phyloP scores from a whole-genome alignment of 1,140 invertebrate species.

The Penaeus vannamei region DNA sequence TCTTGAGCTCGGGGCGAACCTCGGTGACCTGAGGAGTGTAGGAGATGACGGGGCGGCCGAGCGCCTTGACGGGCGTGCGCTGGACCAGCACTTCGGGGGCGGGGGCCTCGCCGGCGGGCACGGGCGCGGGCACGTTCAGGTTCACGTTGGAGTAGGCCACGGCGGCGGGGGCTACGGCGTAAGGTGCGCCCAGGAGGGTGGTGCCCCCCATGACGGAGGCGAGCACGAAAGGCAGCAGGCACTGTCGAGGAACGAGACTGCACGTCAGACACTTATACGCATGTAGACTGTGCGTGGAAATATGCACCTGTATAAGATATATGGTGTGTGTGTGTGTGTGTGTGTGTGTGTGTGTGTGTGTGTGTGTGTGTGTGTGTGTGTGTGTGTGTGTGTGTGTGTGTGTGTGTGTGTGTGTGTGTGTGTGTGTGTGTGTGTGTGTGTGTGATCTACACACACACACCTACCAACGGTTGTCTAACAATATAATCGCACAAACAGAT shows the following conservation, averaged over 20 bases:
- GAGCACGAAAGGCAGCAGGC: constrained; percentile 47
- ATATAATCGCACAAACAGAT: neutral
- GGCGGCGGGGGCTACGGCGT: constrained; percentile 10
- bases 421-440: no score
- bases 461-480: neutral
- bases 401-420: no score
- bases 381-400: no score
- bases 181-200: neutral
- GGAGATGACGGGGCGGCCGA: constrained; percentile 42
- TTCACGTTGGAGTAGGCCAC: constrained; percentile 45
- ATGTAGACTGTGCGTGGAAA: no score
- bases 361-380: no score
- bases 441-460: no score
- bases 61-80: constrained; percentile 27
- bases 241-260: neutral
- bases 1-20: constrained; percentile 56
- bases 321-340: no score
- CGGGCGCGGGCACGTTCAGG: constrained; percentile 43
- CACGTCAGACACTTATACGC: no score
- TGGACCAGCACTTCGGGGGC: constrained; percentile 34
- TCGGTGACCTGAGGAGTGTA: constrained; percentile 65
- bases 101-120: constrained; percentile 47
- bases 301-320: no score
- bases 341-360: no score
- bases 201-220: constrained; percentile 49